These are phyloP conservation scores for Ethmia dodecea DNA, from an alignment of 2,888 invertebrate species.

Conservation along the genomic window DNA sequence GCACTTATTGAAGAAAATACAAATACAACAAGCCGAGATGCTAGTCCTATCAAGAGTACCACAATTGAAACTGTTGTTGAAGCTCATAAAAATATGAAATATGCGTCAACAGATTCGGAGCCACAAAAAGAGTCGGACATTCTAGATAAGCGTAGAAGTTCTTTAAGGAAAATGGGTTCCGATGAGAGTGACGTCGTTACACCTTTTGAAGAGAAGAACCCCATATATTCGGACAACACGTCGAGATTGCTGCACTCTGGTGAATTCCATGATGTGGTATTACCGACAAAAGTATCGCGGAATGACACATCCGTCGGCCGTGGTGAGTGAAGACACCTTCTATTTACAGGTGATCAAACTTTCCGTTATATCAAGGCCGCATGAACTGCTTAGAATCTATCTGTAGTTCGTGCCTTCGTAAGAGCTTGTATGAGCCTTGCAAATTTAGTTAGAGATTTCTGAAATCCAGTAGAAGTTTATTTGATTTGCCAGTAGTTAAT, in stretches of 20 bases:
- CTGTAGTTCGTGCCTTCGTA: slow-evolving; percentile 35
- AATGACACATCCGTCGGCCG: slow-evolving; percentile 65
- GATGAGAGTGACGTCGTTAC: slow-evolving; percentile 66
- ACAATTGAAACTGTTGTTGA: slow-evolving; percentile 30
- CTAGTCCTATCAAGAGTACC: slow-evolving; percentile 29
- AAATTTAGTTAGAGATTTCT: slow-evolving; percentile 10
- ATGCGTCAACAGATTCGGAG: slow-evolving; percentile 19
- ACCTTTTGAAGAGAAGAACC: slow-evolving; percentile 33
- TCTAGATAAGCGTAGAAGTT: slow-evolving; percentile 17
- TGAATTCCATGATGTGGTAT: slow-evolving; percentile 72
- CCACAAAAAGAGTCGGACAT: slow-evolving; percentile 13
- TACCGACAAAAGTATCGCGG: slow-evolving; percentile 64
- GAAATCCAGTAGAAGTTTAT: slow-evolving; percentile 7
- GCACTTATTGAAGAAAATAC: too few species aligned
- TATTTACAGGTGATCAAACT: slow-evolving; percentile 74
- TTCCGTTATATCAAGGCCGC: slow-evolving; percentile 67
- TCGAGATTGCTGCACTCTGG: slow-evolving; percentile 63
- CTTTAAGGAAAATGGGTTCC: slow-evolving; percentile 32
- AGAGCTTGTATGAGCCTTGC: slow-evolving; percentile 23
- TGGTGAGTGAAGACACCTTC: slow-evolving; percentile 76
- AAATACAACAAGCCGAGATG: too few species aligned
- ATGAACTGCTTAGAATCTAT: slow-evolving; percentile 52
- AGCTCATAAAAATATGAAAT: slow-evolving; percentile 21
- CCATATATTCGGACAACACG: slow-evolving; percentile 22
- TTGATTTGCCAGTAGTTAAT: slow-evolving; percentile 9